Evolutionary conservation across 2,797 vertebrate species (phyloP), one percentile per base, ranked within the genome.

Genomic region (Eidolon dupreanum): DNA sequence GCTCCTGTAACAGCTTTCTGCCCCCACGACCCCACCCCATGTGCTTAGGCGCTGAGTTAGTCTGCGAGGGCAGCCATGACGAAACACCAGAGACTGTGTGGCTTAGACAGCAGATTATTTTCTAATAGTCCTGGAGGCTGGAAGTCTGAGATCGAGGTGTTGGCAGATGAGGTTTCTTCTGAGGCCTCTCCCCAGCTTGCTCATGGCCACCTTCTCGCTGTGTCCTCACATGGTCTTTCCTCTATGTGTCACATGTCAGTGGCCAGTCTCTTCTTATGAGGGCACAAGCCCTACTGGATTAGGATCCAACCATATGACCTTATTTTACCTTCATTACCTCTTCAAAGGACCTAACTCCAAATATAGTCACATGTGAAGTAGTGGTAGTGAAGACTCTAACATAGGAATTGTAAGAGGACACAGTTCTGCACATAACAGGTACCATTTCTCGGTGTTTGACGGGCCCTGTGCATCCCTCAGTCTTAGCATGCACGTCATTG

Each of bases 291-390:
- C 26, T 63, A 73, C 24, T 75, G 8, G 20, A n/a, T 28, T 24
- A 74, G 31, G 77, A 70, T 46, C 22, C 36, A 74, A 78, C 19
- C 17, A 26, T 33, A 28, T 41, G n/a, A 70, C 3, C 12, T 53
- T 41, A 33, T 90, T 93, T 81, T 43, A 65, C 31, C 24, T 71
- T 81, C 36, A 31, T 55, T 41, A 66, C 63, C 19, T 36, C 59
- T 68, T 66, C 41, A 55, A 93, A 87, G 71, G 3, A n/a, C 38
- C 43, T 36, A 10, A 13, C 24, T 71, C 8, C n/a, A 93, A 87
- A 61, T 53, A 17, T 4, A 75, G 46, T 73, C 63, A 84, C 49
- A 49, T 22, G 53, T 63, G 89, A 93, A 36, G 33, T 55, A 8
- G 15, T 24, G 7, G 12, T 7, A n/a, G 8, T 55, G 75, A 71